A percentile compares a stretch with the other conserved stretches of the same genome.
Evolutionary conservation across 2,797 vertebrate genomes (phyloP).

Genomic region (Micrastur ruficollis): DNA sequence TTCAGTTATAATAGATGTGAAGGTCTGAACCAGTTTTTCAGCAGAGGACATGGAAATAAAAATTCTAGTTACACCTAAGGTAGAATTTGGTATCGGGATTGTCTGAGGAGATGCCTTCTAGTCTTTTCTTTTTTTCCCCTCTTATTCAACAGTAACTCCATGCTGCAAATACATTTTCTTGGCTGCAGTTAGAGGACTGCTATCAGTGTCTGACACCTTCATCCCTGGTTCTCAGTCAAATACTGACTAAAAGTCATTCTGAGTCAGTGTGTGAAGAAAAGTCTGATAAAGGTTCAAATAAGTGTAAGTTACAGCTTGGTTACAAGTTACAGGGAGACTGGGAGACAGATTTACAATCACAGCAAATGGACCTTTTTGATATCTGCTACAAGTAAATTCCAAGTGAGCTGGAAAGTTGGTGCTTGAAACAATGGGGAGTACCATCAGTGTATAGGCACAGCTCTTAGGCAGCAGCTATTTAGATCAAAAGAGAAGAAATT

Average conservation of each 20-base stretch:
- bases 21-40: background rate
- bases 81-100: background rate
- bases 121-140: background rate
- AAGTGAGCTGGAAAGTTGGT: background rate
- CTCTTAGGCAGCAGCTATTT: background rate
- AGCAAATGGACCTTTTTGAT: background rate
- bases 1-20: background rate
- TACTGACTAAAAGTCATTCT: background rate
- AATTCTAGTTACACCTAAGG: background rate
- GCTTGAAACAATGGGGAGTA: background rate
- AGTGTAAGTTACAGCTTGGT: background rate
- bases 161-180: background rate
- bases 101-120: background rate
- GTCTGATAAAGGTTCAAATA: background rate
- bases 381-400: background rate
- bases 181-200: background rate
- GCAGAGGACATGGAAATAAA: background rate
- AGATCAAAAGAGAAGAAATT: background rate
- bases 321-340: background rate
- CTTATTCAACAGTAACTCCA: background rate
- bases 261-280: background rate
- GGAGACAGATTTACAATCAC: background rate
- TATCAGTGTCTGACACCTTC: background rate
- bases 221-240: background rate
- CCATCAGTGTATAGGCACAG: background rate